These are phyloP conservation scores for Drosophila koepferae DNA, from an alignment of 2,888 invertebrate species.

Conservation along the genomic window DNA sequence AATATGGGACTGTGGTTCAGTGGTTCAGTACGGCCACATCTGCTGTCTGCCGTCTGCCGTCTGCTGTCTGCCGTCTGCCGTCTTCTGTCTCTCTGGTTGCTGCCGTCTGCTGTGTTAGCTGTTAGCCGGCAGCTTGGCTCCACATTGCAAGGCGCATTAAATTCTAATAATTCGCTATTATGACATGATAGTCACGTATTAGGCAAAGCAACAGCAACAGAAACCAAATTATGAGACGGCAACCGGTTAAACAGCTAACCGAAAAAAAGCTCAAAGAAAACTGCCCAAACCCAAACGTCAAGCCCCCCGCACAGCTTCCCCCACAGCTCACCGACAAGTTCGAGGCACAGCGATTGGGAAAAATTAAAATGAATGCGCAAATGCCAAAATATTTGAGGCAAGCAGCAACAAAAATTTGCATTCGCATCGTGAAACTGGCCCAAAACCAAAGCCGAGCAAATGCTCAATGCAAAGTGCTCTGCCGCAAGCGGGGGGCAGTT, in stretches of 20 bases:
- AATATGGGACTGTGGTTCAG: constrained; percentile 62
- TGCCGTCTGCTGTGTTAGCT: constrained; percentile 17
- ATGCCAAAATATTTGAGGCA: constrained; percentile 77
- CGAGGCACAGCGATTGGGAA: constrained; percentile 42
- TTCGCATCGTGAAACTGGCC: constrained; percentile 64
- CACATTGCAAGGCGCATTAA: constrained; percentile 67
- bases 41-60: constrained; percentile 19
- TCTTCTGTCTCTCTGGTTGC: constrained; percentile 10
- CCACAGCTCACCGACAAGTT: neutral
- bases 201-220: constrained; percentile 68
- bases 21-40: constrained; percentile 40
- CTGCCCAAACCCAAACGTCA: constrained; percentile 17
- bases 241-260: constrained; percentile 72
- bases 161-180: constrained; percentile 81
- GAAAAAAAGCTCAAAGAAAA: constrained; percentile 23
- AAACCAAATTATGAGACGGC: constrained; percentile 72
- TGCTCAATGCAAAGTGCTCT: constrained; percentile 44
- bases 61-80: constrained; percentile 13
- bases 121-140: constrained; percentile 37
- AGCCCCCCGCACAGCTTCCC: neutral
- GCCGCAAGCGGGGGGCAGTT: neutral
- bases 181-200: constrained; percentile 81
- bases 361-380: constrained; percentile 79
- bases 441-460: constrained; percentile 55
- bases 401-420: constrained; percentile 54